These are phyloP conservation scores for Whitmania pigra DNA, from an alignment of 1,140 invertebrate species.

Conservation along the genomic window DNA sequence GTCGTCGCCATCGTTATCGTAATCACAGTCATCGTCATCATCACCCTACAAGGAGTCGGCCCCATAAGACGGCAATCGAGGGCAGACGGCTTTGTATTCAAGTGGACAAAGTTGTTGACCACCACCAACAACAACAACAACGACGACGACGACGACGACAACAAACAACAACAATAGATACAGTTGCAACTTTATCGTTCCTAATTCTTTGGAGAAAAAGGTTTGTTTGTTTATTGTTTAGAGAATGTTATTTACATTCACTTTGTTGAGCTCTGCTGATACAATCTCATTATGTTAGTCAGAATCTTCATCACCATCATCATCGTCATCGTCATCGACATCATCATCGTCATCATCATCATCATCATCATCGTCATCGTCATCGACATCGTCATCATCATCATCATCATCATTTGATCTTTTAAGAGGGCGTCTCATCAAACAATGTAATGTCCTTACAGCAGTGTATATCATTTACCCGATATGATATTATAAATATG, in stretches of 20 bases:
- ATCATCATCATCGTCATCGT: conserved; percentile 3
- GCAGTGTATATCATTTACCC: too few relatives aligned
- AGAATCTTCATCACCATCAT: background rate
- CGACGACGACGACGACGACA: too few relatives aligned
- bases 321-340: conserved; percentile 3
- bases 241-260: too few relatives aligned
- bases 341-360: conserved; percentile 8
- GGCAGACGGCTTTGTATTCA: background rate
- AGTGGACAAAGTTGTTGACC: too few relatives aligned
- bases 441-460: too few relatives aligned
- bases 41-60: background rate
- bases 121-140: too few relatives aligned
- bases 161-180: too few relatives aligned
- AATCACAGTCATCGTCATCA: conserved; percentile 10
- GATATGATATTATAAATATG: too few relatives aligned
- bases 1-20: background rate
- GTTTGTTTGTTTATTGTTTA: too few relatives aligned
- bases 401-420: background rate
- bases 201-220: too few relatives aligned
- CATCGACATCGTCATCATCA: conserved; percentile 10
- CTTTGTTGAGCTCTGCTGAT: too few relatives aligned
- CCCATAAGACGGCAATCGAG: background rate
- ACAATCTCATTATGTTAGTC: background rate
- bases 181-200: too few relatives aligned
- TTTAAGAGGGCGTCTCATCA: background rate